A percentile compares a stretch with the other conserved stretches of the same genome.
Conservation (phyloP, 2,888 invertebrate genomes). For the Galeruca laticollis region DNA sequence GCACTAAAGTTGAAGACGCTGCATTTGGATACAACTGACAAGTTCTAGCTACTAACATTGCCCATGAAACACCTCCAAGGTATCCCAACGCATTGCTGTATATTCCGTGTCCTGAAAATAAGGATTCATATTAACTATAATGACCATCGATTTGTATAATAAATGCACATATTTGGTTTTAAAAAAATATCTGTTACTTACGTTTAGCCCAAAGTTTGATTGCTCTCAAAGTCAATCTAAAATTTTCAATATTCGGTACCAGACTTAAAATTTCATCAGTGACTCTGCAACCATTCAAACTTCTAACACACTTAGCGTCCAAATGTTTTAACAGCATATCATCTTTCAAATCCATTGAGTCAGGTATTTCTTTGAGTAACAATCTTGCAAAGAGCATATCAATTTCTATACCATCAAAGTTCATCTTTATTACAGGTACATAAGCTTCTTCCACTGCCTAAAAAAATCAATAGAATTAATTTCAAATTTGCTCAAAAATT, state of each 20-base stretch:
- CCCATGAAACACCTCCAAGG: conserved; percentile 99
- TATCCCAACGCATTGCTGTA: conserved; percentile 99
- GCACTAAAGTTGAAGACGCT: conserved; percentile 91
- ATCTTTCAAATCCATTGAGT: conserved; percentile 88
- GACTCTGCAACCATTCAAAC: conserved; percentile 97
- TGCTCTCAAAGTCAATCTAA: conserved; percentile 90
- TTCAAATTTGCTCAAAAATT: neutral
- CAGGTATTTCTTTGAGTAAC: conserved; percentile 95
- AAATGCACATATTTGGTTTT: neutral
- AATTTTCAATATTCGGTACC: conserved; percentile 95
- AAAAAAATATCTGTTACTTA: conserved; percentile 74
- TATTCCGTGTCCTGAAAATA: conserved; percentile 85
- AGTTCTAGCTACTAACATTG: conserved; percentile 97
- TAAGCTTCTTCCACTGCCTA: conserved; percentile 96
- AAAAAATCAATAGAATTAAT: too few relatives aligned
- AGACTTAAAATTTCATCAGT: conserved; percentile 97
- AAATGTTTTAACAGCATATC: conserved; percentile 93
- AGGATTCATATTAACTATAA: neutral
- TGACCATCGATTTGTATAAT: neutral
- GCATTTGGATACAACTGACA: conserved; percentile 99
- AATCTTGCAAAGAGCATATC: conserved; percentile 97
- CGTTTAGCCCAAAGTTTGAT: conserved; percentile 99
- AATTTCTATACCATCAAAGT: conserved; percentile 98
- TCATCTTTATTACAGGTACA: conserved; percentile 99
- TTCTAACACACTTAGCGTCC: conserved; percentile 95